Evolutionary conservation across 2,113 vertebrate genomes (phyloP), one percentile per base, ranked within the genome.

Genomic region (Pterocles gutturalis): DNA sequence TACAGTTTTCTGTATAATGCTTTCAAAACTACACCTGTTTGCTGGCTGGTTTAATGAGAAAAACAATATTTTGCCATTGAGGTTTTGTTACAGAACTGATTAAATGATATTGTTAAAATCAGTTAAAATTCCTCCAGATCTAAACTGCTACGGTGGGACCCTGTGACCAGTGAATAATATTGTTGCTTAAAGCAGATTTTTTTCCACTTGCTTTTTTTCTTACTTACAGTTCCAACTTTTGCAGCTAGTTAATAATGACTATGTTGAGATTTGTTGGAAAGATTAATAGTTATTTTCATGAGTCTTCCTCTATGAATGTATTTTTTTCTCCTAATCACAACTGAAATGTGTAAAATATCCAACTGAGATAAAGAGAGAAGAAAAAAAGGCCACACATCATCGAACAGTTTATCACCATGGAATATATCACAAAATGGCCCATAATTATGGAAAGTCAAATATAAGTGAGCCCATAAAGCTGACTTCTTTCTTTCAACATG

Each of bases 391-490:
- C 72, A 87, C 26, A 34, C 65, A 51, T 48, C 69, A 93, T 64
- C 13, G 17, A 93, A 82, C 17, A 72, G 45, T 48, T 70, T 87
- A 91, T 81, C 73, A 85, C 57, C 77, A 85, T 64, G 28, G 38
- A 84, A 94, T 91, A 95, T 78, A 91, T 14, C 61, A 89, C 69
- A 91, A 91, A 96, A 85, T 84, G 87, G 70, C 43, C 73, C 3
- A 6, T 84, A 93, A 95, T 97, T 95, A 87, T 48, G 19, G 53
- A 75, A 96, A 93, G 67, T 93, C 57, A 95, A 78, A 67, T 45
- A 75, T 31, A 94, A 94, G 20, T 65, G 53, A 96, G 29, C 12
- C 38, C 53, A 72, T 85, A 94, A 96, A 89, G 29, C 17, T 64
- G 75, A 73, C 17, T 45, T 83, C 34, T 67, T 93, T 60, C 46